Evolutionary conservation across 2,797 vertebrate species (phyloP).

Genomic region (Acipenser ruthenus): DNA sequence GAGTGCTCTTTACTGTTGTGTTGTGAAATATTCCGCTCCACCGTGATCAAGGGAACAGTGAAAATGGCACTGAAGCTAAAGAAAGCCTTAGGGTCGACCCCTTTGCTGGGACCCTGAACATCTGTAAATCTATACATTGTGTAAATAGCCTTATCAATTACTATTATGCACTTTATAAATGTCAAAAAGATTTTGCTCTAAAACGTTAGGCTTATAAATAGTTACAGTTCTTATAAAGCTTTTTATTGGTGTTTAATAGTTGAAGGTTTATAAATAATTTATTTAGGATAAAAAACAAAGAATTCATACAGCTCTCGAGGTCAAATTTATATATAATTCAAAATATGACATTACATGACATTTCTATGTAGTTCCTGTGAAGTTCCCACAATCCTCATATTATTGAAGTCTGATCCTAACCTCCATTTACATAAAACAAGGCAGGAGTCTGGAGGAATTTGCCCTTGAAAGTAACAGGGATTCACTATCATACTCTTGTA

Average conservation of each 20-base stretch:
- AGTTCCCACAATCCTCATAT: no score
- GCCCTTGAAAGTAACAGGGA: no score
- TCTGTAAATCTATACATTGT: conserved; percentile 55
- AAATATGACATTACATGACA: neutral
- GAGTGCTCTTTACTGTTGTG: no score
- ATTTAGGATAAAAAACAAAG: conserved; percentile 17
- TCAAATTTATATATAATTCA: conserved; percentile 11
- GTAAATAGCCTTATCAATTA: conserved; percentile 62
- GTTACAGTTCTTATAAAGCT: conserved; percentile 23
- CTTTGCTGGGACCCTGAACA: conserved; percentile 39
- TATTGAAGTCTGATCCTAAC: no score
- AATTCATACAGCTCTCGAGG: conserved; percentile 6
- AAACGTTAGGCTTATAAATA: conserved; percentile 18
- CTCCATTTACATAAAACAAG: no score
- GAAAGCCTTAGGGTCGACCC: neutral
- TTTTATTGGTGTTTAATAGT: conserved; percentile 24
- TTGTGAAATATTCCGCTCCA: no score
- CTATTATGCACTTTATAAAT: conserved; percentile 73
- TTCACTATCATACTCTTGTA: no score
- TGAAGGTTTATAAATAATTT: conserved; percentile 26
- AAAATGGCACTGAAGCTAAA: no score
- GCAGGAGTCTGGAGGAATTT: no score
- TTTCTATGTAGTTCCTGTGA: no score
- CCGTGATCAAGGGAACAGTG: no score
- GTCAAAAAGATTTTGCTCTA: conserved; percentile 26